Base-by-base conservation (phyloP, 2,888 invertebrate species). In the Ariolimax columbianus region DNA sequence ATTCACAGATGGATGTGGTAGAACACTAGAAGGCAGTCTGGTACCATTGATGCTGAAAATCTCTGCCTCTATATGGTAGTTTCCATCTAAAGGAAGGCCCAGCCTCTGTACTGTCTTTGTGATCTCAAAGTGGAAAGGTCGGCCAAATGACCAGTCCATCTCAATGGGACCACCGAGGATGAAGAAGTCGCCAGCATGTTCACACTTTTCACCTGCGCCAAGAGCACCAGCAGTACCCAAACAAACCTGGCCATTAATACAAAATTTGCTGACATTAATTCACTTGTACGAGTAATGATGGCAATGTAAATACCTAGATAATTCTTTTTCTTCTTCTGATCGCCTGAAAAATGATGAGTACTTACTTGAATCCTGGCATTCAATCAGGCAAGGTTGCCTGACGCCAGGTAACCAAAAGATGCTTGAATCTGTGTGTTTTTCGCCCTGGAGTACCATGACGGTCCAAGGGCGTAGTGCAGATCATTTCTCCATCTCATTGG, bases 161-260 rank as follows among this genome's bases (percentile, higher is more conserved):
- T 89, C 89, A 36, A 83, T 75, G n/a, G 82, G 72, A 0, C 89
- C 89, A 43, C 89, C 89, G 70, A 89, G 85, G 40, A 89, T 80
- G 77, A 89, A 89, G 87, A 89, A 87, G 26, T 86, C 87, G 9
- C 89, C 89, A 0, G 89, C 88, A n/a, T 79, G 77, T 38, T 73
- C 38, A 55, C 82, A 72, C 19, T 4, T 4, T 9, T 38, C 40
- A 3, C n/a, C n/a, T 30, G 47, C 79, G 38, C 43, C 75, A 14
- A 19, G 23, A 0, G 17, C 33, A 19, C 0, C 1, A 23, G 33
- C 66, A 36, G 36, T 6, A 30, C 40, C 30, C 33, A 77, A 30
- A 33, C 86, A 86, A 19, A 86, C 86, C 86, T 86, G 86, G 19
- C 4, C 0, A 43, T 6, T 7, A 47, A 30, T 2, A 43, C 14